phyloP scores from a whole-genome alignment of 2,888 invertebrate species.

The Parnassius glacialis region DNA sequence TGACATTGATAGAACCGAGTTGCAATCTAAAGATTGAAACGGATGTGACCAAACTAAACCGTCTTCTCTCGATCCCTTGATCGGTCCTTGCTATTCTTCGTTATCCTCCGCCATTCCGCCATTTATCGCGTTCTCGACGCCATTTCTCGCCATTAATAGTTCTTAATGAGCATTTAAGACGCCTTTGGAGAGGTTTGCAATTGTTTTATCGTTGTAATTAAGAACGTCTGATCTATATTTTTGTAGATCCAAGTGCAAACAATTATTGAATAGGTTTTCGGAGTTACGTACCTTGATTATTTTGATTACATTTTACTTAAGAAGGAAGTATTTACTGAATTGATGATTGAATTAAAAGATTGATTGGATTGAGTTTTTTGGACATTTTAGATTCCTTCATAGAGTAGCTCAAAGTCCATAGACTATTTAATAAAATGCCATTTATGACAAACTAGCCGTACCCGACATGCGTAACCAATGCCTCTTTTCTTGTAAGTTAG shows the following conservation, averaged over 20 bases:
- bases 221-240: conserved; percentile 58
- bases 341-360: too few relatives aligned
- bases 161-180: conserved; percentile 72
- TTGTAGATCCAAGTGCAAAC: conserved; percentile 51
- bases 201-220: conserved; percentile 77
- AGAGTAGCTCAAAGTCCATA: too few relatives aligned
- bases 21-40: conserved; percentile 21
- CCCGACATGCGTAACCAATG: too few relatives aligned
- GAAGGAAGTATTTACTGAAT: too few relatives aligned
- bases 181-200: conserved; percentile 55
- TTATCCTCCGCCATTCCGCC: conserved; percentile 49
- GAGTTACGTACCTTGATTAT: conserved; percentile 5
- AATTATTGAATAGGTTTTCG: conserved; percentile 35
- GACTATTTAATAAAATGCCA: too few relatives aligned
- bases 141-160: conserved; percentile 60
- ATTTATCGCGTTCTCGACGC: conserved; percentile 58
- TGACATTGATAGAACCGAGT: conserved; percentile 20
- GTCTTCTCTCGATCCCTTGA: conserved; percentile 28
- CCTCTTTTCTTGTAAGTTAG: too few relatives aligned
- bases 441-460: too few relatives aligned
- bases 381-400: too few relatives aligned
- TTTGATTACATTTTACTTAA: neutral
- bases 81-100: conserved; percentile 36
- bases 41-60: conserved; percentile 23
- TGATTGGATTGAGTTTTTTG: too few relatives aligned